phyloP scores from a whole-genome alignment of 2,888 invertebrate species.

The Cerastoderma edule region DNA sequence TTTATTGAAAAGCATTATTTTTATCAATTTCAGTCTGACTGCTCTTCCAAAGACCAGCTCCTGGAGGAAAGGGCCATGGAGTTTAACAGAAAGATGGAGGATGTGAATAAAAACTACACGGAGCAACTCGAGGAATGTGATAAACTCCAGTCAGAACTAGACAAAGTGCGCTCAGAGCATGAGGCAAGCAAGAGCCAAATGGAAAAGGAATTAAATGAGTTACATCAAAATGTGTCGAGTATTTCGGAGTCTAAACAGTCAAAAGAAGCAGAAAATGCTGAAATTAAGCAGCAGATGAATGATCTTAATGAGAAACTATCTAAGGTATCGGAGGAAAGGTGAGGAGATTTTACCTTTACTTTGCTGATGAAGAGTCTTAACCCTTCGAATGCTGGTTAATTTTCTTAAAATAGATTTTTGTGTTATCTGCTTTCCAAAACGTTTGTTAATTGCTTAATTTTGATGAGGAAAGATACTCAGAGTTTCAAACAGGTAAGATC shows the following conservation, averaged over 20 bases:
- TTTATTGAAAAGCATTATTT: background rate
- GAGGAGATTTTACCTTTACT: no score
- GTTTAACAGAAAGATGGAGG: conserved; percentile 64
- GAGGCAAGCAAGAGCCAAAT: conserved; percentile 38
- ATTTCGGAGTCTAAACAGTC: conserved; percentile 38
- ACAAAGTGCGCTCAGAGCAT: conserved; percentile 68
- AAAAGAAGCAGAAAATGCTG: conserved; percentile 38
- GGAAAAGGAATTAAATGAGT: conserved; percentile 51
- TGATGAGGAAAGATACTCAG: no score
- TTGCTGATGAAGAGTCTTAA: no score
- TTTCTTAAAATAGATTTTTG: no score
- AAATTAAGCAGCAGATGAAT: conserved; percentile 42
- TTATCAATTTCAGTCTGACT: conserved; percentile 41
- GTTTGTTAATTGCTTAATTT: no score
- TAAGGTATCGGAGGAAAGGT: conserved; percentile 35
- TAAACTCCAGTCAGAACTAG: conserved; percentile 71
- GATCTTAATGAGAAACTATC: conserved; percentile 35
- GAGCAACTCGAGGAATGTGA: conserved; percentile 67
- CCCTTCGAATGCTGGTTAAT: no score
- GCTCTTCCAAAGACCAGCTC: conserved; percentile 63
- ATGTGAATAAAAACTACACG: conserved; percentile 47
- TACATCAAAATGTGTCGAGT: conserved; percentile 36
- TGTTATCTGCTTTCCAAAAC: no score
- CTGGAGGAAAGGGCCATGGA: conserved; percentile 54
- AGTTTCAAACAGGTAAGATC: no score